Evolutionary conservation across 2,888 invertebrate species (phyloP), one percentile per base, ranked within the genome.

Genomic region (Leptinotarsa tumamoca): DNA sequence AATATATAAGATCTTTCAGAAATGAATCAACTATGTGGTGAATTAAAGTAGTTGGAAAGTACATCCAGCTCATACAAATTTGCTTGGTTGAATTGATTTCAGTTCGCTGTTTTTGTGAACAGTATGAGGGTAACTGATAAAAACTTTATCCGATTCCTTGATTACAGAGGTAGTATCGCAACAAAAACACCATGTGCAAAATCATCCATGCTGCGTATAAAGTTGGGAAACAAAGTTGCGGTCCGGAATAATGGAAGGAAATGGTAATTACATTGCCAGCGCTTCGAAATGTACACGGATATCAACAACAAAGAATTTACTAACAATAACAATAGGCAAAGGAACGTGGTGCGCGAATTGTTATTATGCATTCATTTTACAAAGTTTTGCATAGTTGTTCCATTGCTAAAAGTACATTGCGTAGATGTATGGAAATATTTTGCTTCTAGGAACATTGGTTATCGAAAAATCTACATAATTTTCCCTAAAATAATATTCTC

Each of bases 191-290:
- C 56, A 54, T 69, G 49, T 54, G 56, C 18, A 69, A 27, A 18
- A 69, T n/a, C 33, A 33, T 33, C 15, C 68, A 21, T 69, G 69
- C 69, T 43, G 10, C 56, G 27, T 27, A 43, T 56, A 56, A 69
- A 69, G 54, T 69, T 56, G 54, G 23, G 33, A 69, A 56, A 43
- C 52, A 43, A 69, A 69, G 56, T 69, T 69, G 49, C n/a, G 69
- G 21, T 27, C 49, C 56, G 33, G 56, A 56, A 69, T 69, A 43
- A 69, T 69, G 56, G 43, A 56, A 69, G 43, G 43, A 52, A 69
- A 56, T 56, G 69, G 33, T 69, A 43, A 69, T 43, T 69, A 56
- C 33, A 69, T 69, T 69, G 69, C 27, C 5, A 51, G 18, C 15
- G 67, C 51, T 21, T 23, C 67, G 13, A 23, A 56, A 54, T 69